A percentile compares a stretch with the other conserved stretches of the same genome.
Conservation (phyloP, 2,888 invertebrate species). For the Leptopilina drosophilae region DNA sequence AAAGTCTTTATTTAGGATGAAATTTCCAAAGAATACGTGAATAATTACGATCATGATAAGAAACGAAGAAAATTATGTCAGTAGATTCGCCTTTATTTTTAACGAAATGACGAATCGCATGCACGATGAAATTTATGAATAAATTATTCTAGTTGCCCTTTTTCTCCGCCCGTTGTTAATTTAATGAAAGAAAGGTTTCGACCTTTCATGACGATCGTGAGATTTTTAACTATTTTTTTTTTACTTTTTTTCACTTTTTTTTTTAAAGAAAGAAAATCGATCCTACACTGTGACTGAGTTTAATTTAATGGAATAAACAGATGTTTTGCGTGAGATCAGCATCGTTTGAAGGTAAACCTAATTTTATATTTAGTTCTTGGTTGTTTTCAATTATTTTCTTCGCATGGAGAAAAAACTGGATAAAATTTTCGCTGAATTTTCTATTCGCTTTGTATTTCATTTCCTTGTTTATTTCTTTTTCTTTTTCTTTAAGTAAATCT, state of each 20-base stretch:
- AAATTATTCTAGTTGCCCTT: not conserved
- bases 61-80: slow-evolving; percentile 23
- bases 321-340: slow-evolving; percentile 32
- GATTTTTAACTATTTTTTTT: not conserved
- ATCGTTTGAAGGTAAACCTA: not conserved
- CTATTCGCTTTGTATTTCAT: no score
- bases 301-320: not conserved
- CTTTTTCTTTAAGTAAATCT: no score
- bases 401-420: not conserved
- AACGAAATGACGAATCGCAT: slow-evolving; percentile 12
- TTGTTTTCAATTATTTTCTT: not conserved
- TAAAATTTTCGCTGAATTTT: not conserved
- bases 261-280: slow-evolving; percentile 2
- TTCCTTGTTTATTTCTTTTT: no score
- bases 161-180: not conserved
- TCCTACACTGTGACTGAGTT: not conserved
- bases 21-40: not conserved
- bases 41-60: not conserved
- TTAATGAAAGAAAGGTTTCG: not conserved
- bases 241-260: not conserved
- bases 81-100: slow-evolving; percentile 24
- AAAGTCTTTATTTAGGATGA: no score
- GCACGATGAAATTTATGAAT: slow-evolving; percentile 2
- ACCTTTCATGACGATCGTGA: not conserved
- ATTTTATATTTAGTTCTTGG: slow-evolving; percentile 10